Evolutionary conservation across 1,140 invertebrate genomes (phyloP), one percentile per base, ranked within the genome.

Genomic region (Nasonia longicornis): DNA sequence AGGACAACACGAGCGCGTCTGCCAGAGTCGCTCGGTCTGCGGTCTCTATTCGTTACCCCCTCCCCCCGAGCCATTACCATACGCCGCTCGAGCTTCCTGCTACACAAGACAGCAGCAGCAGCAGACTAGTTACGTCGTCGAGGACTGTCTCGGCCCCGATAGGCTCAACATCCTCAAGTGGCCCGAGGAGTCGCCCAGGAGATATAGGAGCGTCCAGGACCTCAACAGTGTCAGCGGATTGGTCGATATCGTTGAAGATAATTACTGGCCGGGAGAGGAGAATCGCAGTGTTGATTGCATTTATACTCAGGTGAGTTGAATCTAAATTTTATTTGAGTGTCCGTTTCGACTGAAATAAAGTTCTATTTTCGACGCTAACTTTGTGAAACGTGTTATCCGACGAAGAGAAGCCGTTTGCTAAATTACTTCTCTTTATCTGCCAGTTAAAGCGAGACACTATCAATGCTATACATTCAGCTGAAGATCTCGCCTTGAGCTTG

Each of bases 191-290:
- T 73, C 83, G 1, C 87, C 89, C 0, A 87, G 86, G 79, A 86
- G 88, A 2, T 91, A 89, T 58, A 85, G 87, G 63, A 91, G 89
- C 69, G 87, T 91, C 29, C 90, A 91, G 75, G 87, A 88, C 76
- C 86, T 91, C n/a, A 90, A 91, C 58, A 89, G 86, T 22, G 90
- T 91, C 38, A 88, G 86, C 31, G 90, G 89, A 11, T 85, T 91
- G 70, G 89, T 91, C 12, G 89, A 91, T 45, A 88, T 91, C 31
- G 87, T 91, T 69, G 90, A 91, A 77, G 89, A 91, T 69, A 85
- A 87, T 77, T 85, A 87, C 78, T 91, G 90, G 89, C 89, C 90
- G 0, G 85, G 87, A 29, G 90, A 90, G 70, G 89, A 88, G 52
- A 89, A 90, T 84, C 87, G 88, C 0, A 89, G 87, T 58, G 85